Evolutionary conservation across 2,113 vertebrate genomes (phyloP), one percentile per base, ranked within the genome.

Genomic region (Agelaius tricolor): DNA sequence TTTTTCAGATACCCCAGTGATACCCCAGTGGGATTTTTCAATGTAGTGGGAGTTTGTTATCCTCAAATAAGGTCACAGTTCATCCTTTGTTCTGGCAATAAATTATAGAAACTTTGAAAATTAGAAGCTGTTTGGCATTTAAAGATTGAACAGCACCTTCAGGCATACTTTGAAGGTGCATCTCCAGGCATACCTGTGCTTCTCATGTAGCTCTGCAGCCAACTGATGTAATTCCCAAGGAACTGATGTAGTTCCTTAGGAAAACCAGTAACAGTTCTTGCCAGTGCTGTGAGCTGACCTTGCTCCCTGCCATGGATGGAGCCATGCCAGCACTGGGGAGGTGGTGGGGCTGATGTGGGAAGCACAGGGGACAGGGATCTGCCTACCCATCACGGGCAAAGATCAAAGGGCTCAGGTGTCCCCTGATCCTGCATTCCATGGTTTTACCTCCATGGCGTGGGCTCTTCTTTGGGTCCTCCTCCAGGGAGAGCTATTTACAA

Each of bases 341-440:
- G 23, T 27, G 39, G 6, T 52, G 51, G 39, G 54, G 39, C 17
- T 59, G 49, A n/a, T 61, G 43, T 67, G 26, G 15, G 58, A 27
- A 41, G n/a, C 0, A 0, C 4, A 2, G 31, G 18, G 58, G 13
- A 22, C 20, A 22, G 59, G 28, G 21, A 43, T 83, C 35, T 76
- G 71, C 41, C 59, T 30, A 4, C 57, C 11, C 10, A 0, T 55
- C 59, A 51, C 0, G 0, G 26, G 41, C 61, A 66, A 41, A 84
- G 22, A 35, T 69, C 77, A 69, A 7, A 58, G 73, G 31, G 31
- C n/a, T 84, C 20, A 46, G 22, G 6, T 15, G 1, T 89, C 11
- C 20, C 46, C 27, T 0, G 0, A 0, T 65, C 49, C 27, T 13
- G 22, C 2, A 2, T 11, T 23, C 7, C 13, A 44, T 57, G 10